Evolutionary conservation across 1,140 invertebrate genomes (phyloP).

Genomic region (Trigoniulus corallinus): DNA sequence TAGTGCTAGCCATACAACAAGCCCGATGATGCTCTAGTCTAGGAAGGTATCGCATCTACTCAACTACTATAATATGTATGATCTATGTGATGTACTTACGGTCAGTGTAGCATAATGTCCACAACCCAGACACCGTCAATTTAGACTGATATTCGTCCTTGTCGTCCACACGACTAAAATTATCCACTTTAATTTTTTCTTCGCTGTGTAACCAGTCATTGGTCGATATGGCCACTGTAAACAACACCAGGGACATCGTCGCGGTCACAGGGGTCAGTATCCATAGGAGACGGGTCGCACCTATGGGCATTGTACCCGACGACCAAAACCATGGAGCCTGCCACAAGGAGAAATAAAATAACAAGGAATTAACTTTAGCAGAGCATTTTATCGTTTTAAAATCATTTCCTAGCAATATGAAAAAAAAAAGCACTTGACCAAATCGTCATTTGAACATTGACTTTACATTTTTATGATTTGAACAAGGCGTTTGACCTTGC

Average conservation of each 20-base stretch:
- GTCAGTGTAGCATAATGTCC: constrained; percentile 48
- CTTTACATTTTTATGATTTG: too few species aligned
- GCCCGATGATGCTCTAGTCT: too few species aligned
- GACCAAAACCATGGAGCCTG: background rate
- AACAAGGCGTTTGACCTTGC: too few species aligned
- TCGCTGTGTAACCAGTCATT: constrained; percentile 51
- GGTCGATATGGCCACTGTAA: constrained; percentile 43
- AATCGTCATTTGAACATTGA: too few species aligned
- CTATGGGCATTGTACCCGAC: constrained; percentile 7
- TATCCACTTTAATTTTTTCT: constrained; percentile 48
- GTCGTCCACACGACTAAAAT: constrained; percentile 33
- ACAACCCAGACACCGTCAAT: constrained; percentile 47
- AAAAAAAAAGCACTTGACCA: too few species aligned
- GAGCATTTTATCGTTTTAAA: too few species aligned
- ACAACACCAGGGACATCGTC: constrained; percentile 40
- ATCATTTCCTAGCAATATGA: too few species aligned
- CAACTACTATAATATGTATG: too few species aligned
- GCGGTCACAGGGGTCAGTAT: constrained; percentile 44
- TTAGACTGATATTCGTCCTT: constrained; percentile 43
- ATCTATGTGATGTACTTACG: constrained; percentile 33
- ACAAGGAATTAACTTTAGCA: too few species aligned
- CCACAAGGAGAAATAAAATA: too few species aligned
- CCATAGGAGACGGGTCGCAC: constrained; percentile 29
- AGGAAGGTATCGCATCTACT: too few species aligned
- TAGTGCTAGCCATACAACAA: too few species aligned